Evolutionary conservation across 1,140 invertebrate genomes (phyloP).

Genomic region (Epicauta chinensis): DNA sequence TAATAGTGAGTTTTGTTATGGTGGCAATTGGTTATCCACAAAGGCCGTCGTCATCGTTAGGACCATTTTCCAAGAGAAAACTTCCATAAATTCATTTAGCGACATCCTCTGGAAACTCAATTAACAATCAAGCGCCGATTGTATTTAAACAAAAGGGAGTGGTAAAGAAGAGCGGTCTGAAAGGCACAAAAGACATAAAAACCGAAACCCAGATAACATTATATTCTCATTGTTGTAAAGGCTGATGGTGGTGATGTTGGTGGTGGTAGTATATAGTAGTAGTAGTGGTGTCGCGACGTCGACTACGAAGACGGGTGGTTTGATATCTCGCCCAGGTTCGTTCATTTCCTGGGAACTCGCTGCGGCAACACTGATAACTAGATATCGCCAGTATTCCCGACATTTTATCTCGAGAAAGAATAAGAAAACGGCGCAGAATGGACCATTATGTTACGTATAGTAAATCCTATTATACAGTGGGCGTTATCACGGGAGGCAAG

Average conservation of each 20-base stretch:
- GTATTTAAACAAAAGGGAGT: constrained; percentile 31
- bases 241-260: neutral
- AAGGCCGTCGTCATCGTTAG: neutral
- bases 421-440: constrained; percentile 46
- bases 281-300: neutral
- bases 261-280: neutral
- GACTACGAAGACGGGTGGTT: constrained; percentile 10
- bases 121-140: constrained; percentile 42
- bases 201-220: constrained; percentile 37
- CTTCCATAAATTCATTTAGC: constrained; percentile 31
- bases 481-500: constrained; percentile 40
- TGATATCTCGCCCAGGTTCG: constrained; percentile 40
- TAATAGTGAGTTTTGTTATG: too few relatives aligned
- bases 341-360: constrained; percentile 42
- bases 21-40: too few relatives aligned
- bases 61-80: constrained; percentile 18
- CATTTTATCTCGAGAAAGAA: constrained; percentile 45
- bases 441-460: constrained; percentile 45
- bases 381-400: constrained; percentile 43
- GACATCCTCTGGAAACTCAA: constrained; percentile 36
- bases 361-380: constrained; percentile 44
- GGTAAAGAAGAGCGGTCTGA: constrained; percentile 29
- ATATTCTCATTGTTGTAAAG: constrained; percentile 34
- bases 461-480: constrained; percentile 45
- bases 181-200: constrained; percentile 38